Evolutionary conservation across 2,797 vertebrate species (phyloP), one percentile per base, ranked within the genome.

Genomic region (Sebastes oblongus): DNA sequence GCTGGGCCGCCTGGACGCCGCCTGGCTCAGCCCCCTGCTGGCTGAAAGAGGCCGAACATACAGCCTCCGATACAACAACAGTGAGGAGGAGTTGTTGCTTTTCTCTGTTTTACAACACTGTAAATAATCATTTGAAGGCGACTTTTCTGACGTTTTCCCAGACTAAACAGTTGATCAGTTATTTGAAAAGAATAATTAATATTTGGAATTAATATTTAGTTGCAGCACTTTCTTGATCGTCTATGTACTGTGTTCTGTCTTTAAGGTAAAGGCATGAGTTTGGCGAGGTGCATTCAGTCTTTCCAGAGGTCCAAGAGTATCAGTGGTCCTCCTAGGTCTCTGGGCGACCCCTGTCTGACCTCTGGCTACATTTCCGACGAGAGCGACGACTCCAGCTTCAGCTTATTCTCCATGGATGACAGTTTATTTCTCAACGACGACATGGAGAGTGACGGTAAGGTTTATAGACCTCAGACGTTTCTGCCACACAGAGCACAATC

Each of bases 1-100:
- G 20, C 94, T 99, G 61, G 97, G 97, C 20, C 95, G 87, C 77
- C 92, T 99, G 22, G 97, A 99, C 18, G 94, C 98, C 5, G 91
- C 95, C 4, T 99, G 98, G 98, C 96, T 99, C 70, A 90, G 91
- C 83, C 96, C 97, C 77, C 95, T 99, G 81, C 96, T 99, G 88
- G 95, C 96, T 1, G 96, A 97, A n/a, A 72, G 89, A 73, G 96
- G 95, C 82, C 86, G 78, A 29, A 56, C 84, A 2, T 61, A 86
- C 75, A 93, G 94, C 66, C 82, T 93, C 24, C 94, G 91, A 25
- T 93, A 89, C 75, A 94, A 82, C 87, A 94, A 86, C 83, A 95
- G 97, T 98, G 83, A 96, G 97, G 39, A 77, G 3, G 29, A 60
- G 30, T 5, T 13, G 8, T 66, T 46, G 7, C 18, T 13, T 39